Evolutionary conservation across 2,797 vertebrate genomes (phyloP), one percentile per base, ranked within the genome.

Genomic region (Adelosebastes latens): DNA sequence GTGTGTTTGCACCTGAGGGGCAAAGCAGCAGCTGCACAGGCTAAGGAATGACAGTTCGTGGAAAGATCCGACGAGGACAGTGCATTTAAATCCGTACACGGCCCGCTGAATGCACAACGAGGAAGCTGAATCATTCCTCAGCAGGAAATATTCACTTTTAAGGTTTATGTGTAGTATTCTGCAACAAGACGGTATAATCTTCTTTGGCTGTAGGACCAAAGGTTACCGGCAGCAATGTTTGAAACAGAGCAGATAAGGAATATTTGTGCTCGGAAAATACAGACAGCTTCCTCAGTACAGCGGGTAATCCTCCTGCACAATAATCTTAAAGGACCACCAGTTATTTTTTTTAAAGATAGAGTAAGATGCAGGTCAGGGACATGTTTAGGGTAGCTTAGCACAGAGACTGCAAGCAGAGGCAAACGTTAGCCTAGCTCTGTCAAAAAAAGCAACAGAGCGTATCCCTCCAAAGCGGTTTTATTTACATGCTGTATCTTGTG

Each of bases 11-110:
- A 75, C 80, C 82, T 84, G 60, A 79, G 66, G 71, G 68, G 39
- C 24, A 58, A 52, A 46, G 78, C 75, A 72, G 79, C 85, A 85
- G 82, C 80, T 88, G 88, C 69, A 31, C 59, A 75, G 61, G 81
- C 67, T 60, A 18, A 39, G n/a, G 25, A 75, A 69, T 46, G 67
- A 73, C 65, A 75, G 74, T 24, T 29, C 18, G 67, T 69, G 60
- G 52, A 71, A 11, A 20, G 25, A 6, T 59, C 29, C 18, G 53
- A 65, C 32, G 13, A 22, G 29, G 53, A 58, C 53, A 3, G 7
- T 55, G 70, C 61, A 67, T 72, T 53, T 24, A 79, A 53, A 84
- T 62, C 14, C 18, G 34, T 18, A 7, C 27, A 55, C 2, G 49
- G 52, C 24, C 52, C 10, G 9, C 27, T 65, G 62, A 81, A 81